Evolutionary conservation across 1,140 invertebrate genomes (phyloP), one percentile per base, ranked within the genome.

Genomic region (Sinella curviseta): DNA sequence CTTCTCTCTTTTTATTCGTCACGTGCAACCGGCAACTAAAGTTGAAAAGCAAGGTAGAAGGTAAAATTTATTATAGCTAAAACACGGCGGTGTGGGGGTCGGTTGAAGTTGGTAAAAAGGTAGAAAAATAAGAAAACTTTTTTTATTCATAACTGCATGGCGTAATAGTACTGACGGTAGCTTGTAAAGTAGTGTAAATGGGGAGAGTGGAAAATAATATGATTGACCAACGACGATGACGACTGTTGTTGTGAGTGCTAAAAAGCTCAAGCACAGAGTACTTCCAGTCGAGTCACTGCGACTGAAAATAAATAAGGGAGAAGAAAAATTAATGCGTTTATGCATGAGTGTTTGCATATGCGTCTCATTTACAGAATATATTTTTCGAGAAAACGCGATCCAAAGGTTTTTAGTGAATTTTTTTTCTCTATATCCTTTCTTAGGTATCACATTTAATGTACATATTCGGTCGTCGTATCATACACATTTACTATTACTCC

Each of bases 281-380:
- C 12, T 26, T 60, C 57, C 12, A 60, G 3, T 60, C 57, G 24
- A 60, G 31, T 17, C 26, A 17, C 24, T 70, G 28, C 24, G 31
- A 33, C 12, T 30, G 65, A n/a, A 70, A 70, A 70, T 33, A 70
- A 33, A 12, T 8, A 30, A 33, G 26, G 31, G 31, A 31, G 31
- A 33, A 70, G 31, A 33, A 70, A 70, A 17, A 70, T 70, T 70
- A 70, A 70, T 70, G 65, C 31, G 65, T 33, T 70, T 70, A 70
- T 70, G 65, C 65, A 70, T 70, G 65, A 70, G 65, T 70, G 65
- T 70, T 70, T 33, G 65, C 65, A 70, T 70, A 70, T 70, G 30
- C 65, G 65, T 70, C 31, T 33, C 65, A 70, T n/a, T 70, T 70
- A 60, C 8, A 16, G 3, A 70, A 30, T 70, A 12, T 33, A 17